Base-by-base conservation (phyloP, 2,888 invertebrate genomes). In the Exocentrus adspersus region DNA sequence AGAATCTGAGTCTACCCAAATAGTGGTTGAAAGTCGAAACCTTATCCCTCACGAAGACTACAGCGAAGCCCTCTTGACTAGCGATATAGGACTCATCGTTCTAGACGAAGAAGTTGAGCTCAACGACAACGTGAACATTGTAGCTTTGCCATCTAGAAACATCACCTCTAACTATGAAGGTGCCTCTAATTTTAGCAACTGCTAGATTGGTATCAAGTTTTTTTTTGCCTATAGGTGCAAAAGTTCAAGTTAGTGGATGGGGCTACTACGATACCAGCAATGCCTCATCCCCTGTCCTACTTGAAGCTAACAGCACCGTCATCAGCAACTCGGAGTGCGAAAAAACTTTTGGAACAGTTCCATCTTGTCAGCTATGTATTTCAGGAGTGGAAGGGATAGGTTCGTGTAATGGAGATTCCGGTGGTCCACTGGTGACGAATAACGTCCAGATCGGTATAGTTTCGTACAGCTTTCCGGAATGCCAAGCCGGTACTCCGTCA, bases 171-270 rank as follows among this genome's bases (percentile, higher is more conserved):
- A 24, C 3, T 24, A 24, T 24, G 24, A 24, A 24, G 24, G 4
- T 5, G 4, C 7, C 3, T 24, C 7, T 5, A 7, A 24, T 5
- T 24, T 5, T 24, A 24, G 7, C 24, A 24, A 24, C 7, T 24
- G n/a, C n/a, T n/a, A n/a, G n/a, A n/a, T n/a, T n/a, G n/a, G n/a
- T n/a, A n/a, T n/a, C n/a, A n/a, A n/a, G n/a, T n/a, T n/a, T n/a
- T n/a, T n/a, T n/a, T n/a, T n/a, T n/a, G n/a, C n/a, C 30, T 50
- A 19, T 60, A 14, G 32, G 32, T 20, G 32, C 14, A 2, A 42
- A 56, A 37, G 62, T 6, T 30, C 42, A 50, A n/a, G 59, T 65
- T 6, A 66, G 65, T 32, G 71, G 71, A 9, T 71, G 71, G 69
- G 69, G 67, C n/a, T 14, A 16, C 32, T 7, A 6, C 5, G 4